Base-by-base conservation (phyloP, 2,797 vertebrate species). In the Tapirus indicus region DNA sequence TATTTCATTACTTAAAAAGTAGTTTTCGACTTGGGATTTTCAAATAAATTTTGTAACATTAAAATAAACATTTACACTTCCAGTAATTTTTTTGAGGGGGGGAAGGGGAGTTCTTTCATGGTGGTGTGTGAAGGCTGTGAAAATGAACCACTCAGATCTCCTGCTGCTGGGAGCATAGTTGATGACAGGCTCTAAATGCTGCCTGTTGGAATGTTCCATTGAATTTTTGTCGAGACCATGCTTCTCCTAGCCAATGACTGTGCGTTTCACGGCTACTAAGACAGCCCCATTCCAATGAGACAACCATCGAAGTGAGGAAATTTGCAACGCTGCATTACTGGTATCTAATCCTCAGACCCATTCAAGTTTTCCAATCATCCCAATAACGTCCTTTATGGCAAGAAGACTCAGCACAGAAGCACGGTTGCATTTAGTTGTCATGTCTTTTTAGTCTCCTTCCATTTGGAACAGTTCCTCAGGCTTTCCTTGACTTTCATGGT, bases 41-140 rank as follows among this genome's bases (percentile, higher is more conserved):
- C 95, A 96, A 82, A 69, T 85, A 83, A 75, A 90, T 74, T 88
- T 88, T 23, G 54, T 92, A 92, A 85, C 38, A 23, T 47, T 78
- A 74, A 92, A 52, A 91, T 25, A 66, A 93, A 49, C 62, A 66
- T 77, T 93, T 60, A 77, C 77, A 60, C 13, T 64, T 91, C 27
- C 5, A 77, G 20, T 80, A n/a, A 17, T 58, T 94, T 64, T 35
- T 52, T 52, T 29, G 38, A n/a, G 5, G 1, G 1, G 66, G 29
- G 8, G 27, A 21, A 25, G 16, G 17, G 3, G 71, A 18, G 14
- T 82, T 82, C 52, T 66, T 88, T 64, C 32, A 29, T 41, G 68
- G 75, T 91, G 27, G 4, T 62, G 23, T 11, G 7, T 71, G 20
- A 93, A 88, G 66, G 21, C 32, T 23, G 41, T 72, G 44, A 41